A percentile compares a stretch with the other conserved stretches of the same genome.
These are phyloP conservation scores for Gastrophysa polygoni DNA, from an alignment of 2,888 invertebrate genomes.

Conservation along the genomic window DNA sequence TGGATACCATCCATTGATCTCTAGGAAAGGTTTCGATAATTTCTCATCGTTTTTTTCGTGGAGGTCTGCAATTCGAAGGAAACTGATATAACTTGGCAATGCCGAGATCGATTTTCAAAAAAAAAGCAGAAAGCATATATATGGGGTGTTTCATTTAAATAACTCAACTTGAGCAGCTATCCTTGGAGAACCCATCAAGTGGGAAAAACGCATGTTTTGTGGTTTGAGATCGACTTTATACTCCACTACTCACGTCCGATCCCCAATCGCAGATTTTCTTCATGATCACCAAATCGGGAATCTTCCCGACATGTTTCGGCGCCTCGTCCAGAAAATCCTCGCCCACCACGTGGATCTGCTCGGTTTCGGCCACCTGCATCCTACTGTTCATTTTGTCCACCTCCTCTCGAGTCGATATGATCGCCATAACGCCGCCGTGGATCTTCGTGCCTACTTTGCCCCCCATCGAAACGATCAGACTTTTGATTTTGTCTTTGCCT, in stretches of 20 bases:
- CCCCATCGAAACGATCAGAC: constrained; percentile 74
- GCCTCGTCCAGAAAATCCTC: constrained; percentile 75
- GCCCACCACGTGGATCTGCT: constrained; percentile 81
- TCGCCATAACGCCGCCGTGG: constrained; percentile 70
- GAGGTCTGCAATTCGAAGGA: too few species aligned
- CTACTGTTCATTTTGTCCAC: constrained; percentile 70
- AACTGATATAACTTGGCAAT: too few species aligned
- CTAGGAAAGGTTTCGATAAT: too few species aligned
- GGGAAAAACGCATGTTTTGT: too few species aligned
- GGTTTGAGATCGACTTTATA: too few species aligned
- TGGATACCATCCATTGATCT: too few species aligned
- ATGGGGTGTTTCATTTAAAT: too few species aligned
- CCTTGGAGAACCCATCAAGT: too few species aligned
- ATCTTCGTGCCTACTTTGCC: constrained; percentile 74
- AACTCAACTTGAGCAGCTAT: too few species aligned
- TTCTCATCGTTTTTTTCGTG: too few species aligned
- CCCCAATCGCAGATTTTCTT: constrained; percentile 86
- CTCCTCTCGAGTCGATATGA: constrained; percentile 73
- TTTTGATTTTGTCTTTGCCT: constrained; percentile 69
- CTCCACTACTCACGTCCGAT: constrained; percentile 71
- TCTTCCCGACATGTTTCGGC: constrained; percentile 65
- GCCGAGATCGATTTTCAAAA: too few species aligned
- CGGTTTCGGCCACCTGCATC: constrained; percentile 69
- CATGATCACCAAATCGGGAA: constrained; percentile 70
- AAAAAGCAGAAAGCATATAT: too few species aligned